Evolutionary conservation across 2,888 invertebrate genomes (phyloP).

Genomic region (Antheraea assamensis): DNA sequence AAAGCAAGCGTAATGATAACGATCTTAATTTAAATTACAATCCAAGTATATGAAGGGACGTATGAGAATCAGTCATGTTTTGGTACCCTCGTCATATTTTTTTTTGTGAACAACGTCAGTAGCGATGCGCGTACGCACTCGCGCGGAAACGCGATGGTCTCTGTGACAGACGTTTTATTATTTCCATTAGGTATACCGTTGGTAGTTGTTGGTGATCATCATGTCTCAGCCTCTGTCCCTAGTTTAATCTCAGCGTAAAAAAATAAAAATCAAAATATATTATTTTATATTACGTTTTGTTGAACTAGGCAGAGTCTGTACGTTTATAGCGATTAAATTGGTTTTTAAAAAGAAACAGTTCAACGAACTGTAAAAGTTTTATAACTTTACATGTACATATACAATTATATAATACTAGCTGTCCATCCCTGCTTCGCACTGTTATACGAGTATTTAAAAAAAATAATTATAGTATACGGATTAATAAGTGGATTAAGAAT

Average conservation of each 20-base stretch:
- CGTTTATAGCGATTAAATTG: too few species aligned
- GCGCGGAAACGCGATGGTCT: slow-evolving; percentile 28
- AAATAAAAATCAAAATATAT: background rate
- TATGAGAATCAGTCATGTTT: slow-evolving; percentile 6
- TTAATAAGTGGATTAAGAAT: too few species aligned
- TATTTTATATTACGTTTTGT: too few species aligned
- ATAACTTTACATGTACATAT: too few species aligned
- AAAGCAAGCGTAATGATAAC: background rate
- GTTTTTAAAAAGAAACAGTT: too few species aligned
- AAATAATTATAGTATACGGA: too few species aligned
- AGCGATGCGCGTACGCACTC: slow-evolving; percentile 29
- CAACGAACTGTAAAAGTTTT: too few species aligned
- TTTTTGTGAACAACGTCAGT: background rate
- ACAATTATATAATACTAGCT: too few species aligned
- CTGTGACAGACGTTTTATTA: slow-evolving; percentile 28
- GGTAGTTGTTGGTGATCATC: background rate
- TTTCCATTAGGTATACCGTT: background rate
- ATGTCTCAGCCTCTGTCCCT: background rate
- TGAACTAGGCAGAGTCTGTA: too few species aligned
- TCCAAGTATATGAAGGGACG: background rate
- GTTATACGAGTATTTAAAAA: too few species aligned
- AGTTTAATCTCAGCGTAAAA: background rate
- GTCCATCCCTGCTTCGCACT: too few species aligned
- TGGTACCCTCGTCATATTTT: slow-evolving; percentile 9
- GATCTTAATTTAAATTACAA: slow-evolving; percentile 5